Evolutionary conservation across 2,888 invertebrate species (phyloP), one percentile per base, ranked within the genome.

Genomic region (Ornithoptera alexandrae): DNA sequence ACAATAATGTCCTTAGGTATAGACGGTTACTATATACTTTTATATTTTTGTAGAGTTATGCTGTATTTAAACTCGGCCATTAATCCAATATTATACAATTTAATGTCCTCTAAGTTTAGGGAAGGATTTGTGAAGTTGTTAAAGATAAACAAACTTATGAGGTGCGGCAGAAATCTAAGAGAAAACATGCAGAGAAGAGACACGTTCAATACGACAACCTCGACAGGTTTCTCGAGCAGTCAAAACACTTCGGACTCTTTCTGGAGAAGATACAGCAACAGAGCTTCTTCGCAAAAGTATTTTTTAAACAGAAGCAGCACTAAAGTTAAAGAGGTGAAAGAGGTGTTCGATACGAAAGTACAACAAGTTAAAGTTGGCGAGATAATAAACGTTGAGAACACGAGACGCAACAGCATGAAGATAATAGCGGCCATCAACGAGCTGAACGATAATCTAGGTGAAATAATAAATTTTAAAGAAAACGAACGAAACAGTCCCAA

Each of bases 51-150:
- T 82, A 94, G 98, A 75, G 95, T 97, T 68, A 96, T 98, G 96
- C 91, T 97, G 75, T 97, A 97, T 88, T 94, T 97, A 67, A 98
- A 98, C 87, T 97, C 97, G 63, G 97, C 97, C 17, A 95, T 97
- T 68, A 98, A 98, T 92, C 98, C 98, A 17, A 96, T 98, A 79
- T 90, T 98, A 66, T 98, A 98, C 88, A 98, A 97, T 85, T 94
- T 98, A 68, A 97, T 98, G 96, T 97, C 97, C 71, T 96, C 97
- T 1, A 98, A 97, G 84, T 98, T 98, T 89, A 94, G 98, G 12
- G 95, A 95, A 65, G 97, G 97, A 6, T 97, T 97, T 77, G 93
- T 96, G 67, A 94, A 94, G 78, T 86, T 96, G 64, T 93, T 96
- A 50, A 90, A 77, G 72, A 88, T 92, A 59, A 92, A 91, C 75